phyloP scores from a whole-genome alignment of 2,797 vertebrate genomes.

The Pterois miles region DNA sequence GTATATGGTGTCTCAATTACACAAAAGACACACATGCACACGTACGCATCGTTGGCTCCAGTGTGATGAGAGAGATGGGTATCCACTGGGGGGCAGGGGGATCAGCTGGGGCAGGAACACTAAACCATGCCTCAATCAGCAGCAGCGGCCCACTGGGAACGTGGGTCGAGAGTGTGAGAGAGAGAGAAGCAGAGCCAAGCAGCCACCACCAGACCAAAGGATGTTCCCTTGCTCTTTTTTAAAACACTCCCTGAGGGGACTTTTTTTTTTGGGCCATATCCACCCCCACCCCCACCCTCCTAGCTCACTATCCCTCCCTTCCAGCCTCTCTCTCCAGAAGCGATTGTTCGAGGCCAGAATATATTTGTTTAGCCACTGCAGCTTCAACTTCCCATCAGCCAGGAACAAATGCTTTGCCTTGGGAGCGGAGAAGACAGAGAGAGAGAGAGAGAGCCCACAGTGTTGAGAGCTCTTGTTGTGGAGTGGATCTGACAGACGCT shows the following conservation, averaged over 20 bases:
- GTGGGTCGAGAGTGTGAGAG: constrained; percentile 14
- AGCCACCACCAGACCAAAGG: constrained; percentile 75
- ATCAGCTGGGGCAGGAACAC: constrained; percentile 78
- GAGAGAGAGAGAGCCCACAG: constrained; percentile 44
- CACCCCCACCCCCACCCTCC: background rate
- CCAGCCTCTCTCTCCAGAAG: constrained; percentile 57
- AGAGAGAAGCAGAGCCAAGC: constrained; percentile 44
- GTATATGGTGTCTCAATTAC: constrained; percentile 58
- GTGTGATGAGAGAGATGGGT: constrained; percentile 59
- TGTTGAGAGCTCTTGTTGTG: constrained; percentile 71
- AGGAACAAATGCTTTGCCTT: constrained; percentile 72
- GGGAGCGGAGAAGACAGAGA: constrained; percentile 53
- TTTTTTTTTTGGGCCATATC: constrained; percentile 57
- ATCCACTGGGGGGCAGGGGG: constrained; percentile 62
- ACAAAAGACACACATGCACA: constrained; percentile 44
- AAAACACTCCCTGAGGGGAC: constrained; percentile 74
- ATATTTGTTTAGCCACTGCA: constrained; percentile 78
- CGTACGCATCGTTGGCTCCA: constrained; percentile 30
- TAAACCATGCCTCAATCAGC: constrained; percentile 80
- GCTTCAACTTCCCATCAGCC: constrained; percentile 74
- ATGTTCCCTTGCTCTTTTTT: constrained; percentile 81
- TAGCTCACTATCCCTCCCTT: constrained; percentile 44
- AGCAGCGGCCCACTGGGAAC: constrained; percentile 72
- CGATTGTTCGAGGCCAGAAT: constrained; percentile 75
- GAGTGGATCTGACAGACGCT: constrained; percentile 81